Conservation (phyloP, 2,888 invertebrate genomes). For the Drosophila paramelanica region DNA sequence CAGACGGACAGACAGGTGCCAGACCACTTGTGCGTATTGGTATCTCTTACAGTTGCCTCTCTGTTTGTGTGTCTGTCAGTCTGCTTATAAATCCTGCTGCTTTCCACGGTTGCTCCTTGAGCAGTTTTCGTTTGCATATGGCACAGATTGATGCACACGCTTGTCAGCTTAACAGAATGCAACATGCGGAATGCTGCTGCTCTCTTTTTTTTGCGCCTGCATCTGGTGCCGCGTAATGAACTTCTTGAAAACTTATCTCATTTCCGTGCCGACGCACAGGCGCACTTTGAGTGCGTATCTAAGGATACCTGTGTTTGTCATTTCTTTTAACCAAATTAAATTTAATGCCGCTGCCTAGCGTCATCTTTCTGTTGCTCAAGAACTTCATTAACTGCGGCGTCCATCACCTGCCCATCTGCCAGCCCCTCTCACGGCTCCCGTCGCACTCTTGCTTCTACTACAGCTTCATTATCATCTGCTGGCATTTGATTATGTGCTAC, state of each 20-base stretch:
- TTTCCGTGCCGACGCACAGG: constrained; percentile 34
- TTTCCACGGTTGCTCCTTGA: constrained; percentile 1
- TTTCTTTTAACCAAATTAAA: constrained; percentile 68
- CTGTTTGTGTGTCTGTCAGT: background rate
- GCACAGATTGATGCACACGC: constrained; percentile 15
- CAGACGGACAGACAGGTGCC: background rate
- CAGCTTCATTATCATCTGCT: constrained; percentile 31
- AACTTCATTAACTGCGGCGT: constrained; percentile 66
- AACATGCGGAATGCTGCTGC: constrained; percentile 11
- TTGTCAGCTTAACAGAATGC: constrained; percentile 7
- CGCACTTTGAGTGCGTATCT: constrained; percentile 40
- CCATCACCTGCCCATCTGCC: constrained; percentile 10
- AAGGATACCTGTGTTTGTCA: constrained; percentile 48
- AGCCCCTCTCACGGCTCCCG: background rate
- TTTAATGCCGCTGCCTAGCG: constrained; percentile 52
- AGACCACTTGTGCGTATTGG: background rate
- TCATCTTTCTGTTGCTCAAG: constrained; percentile 44
- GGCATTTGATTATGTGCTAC: constrained; percentile 53
- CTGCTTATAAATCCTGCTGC: constrained; percentile 5
- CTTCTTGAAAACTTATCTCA: constrained; percentile 50
- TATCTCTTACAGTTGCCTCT: background rate
- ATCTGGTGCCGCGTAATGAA: constrained; percentile 40
- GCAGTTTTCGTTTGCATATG: constrained; percentile 10
- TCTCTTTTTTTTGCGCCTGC: constrained; percentile 4
- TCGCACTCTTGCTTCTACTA: background rate